Percentiles rank a stretch among this genome's conserved stretches.
phyloP scores from a whole-genome alignment of 2,113 vertebrate genomes.

The Tichodroma muraria region DNA sequence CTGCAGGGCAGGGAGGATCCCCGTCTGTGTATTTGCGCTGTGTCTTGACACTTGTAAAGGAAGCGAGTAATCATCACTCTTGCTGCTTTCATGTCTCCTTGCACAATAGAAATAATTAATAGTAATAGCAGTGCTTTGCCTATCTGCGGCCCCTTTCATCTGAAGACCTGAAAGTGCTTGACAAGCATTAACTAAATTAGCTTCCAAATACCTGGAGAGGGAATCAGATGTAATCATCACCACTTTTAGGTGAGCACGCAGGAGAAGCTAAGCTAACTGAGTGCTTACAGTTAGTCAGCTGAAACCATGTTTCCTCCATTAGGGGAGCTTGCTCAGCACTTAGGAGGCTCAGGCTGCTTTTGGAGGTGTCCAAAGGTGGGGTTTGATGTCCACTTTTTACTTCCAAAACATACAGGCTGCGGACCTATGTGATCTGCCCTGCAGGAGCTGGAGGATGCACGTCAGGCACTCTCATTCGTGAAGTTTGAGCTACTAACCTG shows the following conservation, averaged over 20 bases:
- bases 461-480: neutral
- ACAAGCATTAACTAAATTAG: conserved; percentile 52
- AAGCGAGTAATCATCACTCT: conserved; percentile 44
- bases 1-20: conserved; percentile 25
- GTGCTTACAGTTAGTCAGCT: conserved; percentile 58
- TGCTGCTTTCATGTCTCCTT: conserved; percentile 56
- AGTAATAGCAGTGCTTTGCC: conserved; percentile 51
- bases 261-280: neutral
- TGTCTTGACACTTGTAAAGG: conserved; percentile 49
- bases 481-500: neutral
- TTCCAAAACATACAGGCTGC: neutral
- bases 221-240: conserved; percentile 49
- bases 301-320: neutral
- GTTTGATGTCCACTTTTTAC: neutral
- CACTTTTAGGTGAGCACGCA: conserved; percentile 25
- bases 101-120: conserved; percentile 60
- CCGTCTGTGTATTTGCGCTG: conserved; percentile 8
- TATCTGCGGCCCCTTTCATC: conserved; percentile 56
- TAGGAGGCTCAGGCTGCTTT: neutral
- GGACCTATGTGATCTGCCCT: neutral
- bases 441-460: neutral
- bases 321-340: conserved; percentile 10
- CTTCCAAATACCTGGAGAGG: conserved; percentile 29
- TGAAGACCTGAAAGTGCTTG: conserved; percentile 43
- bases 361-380: neutral